Percentiles rank a stretch among this genome's conserved stretches.
Evolutionary conservation across 2,888 invertebrate genomes (phyloP).

Genomic region (Cabera pusaria): DNA sequence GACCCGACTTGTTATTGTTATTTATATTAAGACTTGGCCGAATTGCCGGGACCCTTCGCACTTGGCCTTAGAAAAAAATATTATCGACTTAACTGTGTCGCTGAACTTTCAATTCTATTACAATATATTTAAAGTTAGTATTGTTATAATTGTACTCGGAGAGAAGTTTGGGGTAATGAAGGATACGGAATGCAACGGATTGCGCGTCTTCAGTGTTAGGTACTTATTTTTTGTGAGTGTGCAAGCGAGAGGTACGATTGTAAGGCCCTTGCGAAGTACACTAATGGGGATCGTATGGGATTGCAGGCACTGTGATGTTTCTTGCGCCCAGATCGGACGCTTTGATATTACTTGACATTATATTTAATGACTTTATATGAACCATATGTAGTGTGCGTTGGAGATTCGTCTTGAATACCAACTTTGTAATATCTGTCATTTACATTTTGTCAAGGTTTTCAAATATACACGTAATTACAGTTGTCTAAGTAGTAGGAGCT

Average conservation of each 20-base stretch:
- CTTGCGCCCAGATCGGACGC: constrained; percentile 43
- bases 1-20: constrained; percentile 74
- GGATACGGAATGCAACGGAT: constrained; percentile 76
- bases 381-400: too few relatives aligned
- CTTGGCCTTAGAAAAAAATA: constrained; percentile 41
- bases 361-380: constrained; percentile 34
- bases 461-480: too few relatives aligned
- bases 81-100: constrained; percentile 17
- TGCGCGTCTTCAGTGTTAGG: constrained; percentile 70
- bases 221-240: constrained; percentile 75
- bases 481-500: too few relatives aligned
- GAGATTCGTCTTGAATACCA: too few relatives aligned
- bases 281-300: constrained; percentile 76
- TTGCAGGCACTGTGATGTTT: constrained; percentile 56
- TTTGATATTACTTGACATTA: constrained; percentile 40
- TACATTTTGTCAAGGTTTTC: too few relatives aligned
- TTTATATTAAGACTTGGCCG: constrained; percentile 74
- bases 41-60: constrained; percentile 46
- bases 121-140: constrained; percentile 40
- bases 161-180: constrained; percentile 47
- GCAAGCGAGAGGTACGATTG: constrained; percentile 56
- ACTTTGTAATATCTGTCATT: too few relatives aligned
- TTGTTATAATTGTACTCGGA: constrained; percentile 22
- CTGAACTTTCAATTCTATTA: constrained; percentile 45
- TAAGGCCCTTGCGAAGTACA: constrained; percentile 70